phyloP scores from a whole-genome alignment of 2,113 vertebrate species.

The Orycteropus afer region DNA sequence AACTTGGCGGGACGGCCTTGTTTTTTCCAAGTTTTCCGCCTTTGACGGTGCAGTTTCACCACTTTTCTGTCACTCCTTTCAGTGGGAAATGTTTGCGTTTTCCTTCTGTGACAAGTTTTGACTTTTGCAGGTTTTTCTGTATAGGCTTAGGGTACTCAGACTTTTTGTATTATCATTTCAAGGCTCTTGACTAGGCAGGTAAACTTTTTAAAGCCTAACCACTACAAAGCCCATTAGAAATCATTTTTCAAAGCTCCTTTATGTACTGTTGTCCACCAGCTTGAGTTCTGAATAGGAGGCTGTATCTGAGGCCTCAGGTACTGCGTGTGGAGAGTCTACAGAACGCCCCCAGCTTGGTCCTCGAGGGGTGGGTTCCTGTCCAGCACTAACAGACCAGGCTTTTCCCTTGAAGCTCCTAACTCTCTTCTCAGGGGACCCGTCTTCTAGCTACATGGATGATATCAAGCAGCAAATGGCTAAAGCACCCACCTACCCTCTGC shows the following conservation, averaged over 20 bases:
- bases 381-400: too few relatives aligned
- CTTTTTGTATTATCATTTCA: neutral
- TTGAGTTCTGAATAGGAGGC: neutral
- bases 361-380: neutral
- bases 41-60: neutral
- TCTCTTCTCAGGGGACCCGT: conserved; percentile 70
- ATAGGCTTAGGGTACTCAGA: neutral
- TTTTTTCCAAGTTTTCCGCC: neutral
- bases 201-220: neutral
- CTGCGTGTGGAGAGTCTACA: neutral
- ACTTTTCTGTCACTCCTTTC: neutral
- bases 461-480: conserved; percentile 69
- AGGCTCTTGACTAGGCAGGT: neutral
- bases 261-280: neutral
- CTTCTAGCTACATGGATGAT: conserved; percentile 55
- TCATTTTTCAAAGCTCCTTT: neutral
- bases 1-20: neutral
- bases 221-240: neutral
- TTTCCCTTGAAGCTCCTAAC: neutral
- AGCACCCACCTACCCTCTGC: neutral
- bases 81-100: neutral
- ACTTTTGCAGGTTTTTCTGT: neutral
- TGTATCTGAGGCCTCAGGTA: neutral
- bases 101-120: neutral
- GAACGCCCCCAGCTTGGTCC: neutral